These are phyloP conservation scores for Chiroxiphia lanceolata DNA, from an alignment of 2,797 vertebrate species.

Conservation along the genomic window DNA sequence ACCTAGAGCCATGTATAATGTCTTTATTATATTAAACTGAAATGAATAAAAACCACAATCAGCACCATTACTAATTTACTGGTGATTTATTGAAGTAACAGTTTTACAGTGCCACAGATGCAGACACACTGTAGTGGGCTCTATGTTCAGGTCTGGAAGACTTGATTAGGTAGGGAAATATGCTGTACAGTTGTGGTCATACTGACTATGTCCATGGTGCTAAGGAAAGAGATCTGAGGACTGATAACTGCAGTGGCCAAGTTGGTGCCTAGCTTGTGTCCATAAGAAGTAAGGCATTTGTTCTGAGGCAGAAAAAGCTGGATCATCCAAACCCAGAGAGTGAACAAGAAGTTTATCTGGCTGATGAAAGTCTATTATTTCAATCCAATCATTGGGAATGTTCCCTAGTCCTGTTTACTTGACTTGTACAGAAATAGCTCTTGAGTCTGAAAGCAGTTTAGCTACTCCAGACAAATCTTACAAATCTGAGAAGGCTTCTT, in stretches of 20 bases:
- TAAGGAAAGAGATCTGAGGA: background rate
- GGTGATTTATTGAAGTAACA: background rate
- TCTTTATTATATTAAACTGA: background rate
- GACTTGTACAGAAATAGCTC: background rate
- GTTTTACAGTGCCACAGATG: background rate
- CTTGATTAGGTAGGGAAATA: background rate
- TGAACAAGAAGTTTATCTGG: background rate
- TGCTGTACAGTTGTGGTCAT: background rate
- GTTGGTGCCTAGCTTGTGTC: background rate
- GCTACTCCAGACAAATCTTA: background rate
- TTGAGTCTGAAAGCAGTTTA: background rate
- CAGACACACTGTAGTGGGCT: fast-evolving
- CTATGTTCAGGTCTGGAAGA: background rate
- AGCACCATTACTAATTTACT: background rate
- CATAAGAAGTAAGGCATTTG: background rate
- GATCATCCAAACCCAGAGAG: background rate
- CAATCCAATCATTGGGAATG: background rate
- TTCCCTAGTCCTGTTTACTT: background rate
- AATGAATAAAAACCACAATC: background rate
- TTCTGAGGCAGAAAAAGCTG: background rate
- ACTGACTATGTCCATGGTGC: background rate
- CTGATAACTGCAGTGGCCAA: background rate
- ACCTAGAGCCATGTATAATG: background rate
- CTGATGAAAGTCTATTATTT: background rate
- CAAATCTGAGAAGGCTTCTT: background rate